These are phyloP conservation scores for Thereva unica DNA, from an alignment of 2,888 invertebrate genomes.

Conservation along the genomic window DNA sequence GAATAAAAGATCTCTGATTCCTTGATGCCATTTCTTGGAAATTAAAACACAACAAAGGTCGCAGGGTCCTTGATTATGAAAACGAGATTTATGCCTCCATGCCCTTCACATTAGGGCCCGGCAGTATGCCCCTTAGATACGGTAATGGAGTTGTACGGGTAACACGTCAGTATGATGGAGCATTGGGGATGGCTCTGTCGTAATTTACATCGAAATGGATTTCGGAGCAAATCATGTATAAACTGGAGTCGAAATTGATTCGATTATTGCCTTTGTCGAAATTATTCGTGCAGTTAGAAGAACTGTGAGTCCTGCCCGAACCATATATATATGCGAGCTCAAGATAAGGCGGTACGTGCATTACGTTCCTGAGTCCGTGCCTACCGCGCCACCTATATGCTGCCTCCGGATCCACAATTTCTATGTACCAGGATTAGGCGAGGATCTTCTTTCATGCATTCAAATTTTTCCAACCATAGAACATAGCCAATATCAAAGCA, in stretches of 20 bases:
- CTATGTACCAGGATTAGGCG: no score
- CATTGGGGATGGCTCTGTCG: constrained; percentile 3
- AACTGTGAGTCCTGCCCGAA: neutral
- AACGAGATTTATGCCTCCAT: constrained; percentile 13
- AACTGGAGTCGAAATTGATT: constrained; percentile 32
- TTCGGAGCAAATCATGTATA: constrained; percentile 31
- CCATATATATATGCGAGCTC: no score
- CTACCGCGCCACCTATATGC: no score
- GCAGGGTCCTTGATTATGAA: constrained; percentile 12
- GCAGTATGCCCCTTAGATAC: constrained; percentile 14
- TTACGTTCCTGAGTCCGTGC: no score
- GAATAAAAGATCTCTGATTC: neutral
- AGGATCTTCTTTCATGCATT: no score
- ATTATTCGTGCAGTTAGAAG: constrained; percentile 33
- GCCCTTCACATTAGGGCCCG: neutral
- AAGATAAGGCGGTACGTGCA: no score
- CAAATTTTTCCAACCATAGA: no score
- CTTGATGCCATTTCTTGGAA: constrained; percentile 8
- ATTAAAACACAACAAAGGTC: neutral
- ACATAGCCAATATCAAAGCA: no score
- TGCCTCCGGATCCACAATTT: no score
- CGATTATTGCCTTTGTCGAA: constrained; percentile 27
- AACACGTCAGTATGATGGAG: constrained; percentile 5
- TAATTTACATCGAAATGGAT: constrained; percentile 36
- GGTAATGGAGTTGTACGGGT: neutral